A percentile compares a stretch with the other conserved stretches of the same genome.
Conservation (phyloP, 1,140 invertebrate genomes). For the Neodiprion lecontei region DNA sequence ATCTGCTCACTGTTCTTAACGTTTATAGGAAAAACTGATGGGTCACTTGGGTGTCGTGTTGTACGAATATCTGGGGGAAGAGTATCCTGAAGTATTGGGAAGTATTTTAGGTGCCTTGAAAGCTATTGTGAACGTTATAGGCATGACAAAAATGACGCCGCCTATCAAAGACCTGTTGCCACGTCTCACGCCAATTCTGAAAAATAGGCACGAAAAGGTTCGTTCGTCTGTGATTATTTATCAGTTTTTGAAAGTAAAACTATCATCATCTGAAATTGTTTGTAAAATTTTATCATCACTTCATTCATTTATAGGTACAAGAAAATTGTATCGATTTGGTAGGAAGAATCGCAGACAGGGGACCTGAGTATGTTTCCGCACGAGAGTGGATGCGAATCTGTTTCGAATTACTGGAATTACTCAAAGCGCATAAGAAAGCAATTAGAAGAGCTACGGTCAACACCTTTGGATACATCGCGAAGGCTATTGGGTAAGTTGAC, state of each 20-base stretch:
- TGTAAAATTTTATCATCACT: constrained; percentile 13
- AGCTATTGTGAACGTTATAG: constrained; percentile 99
- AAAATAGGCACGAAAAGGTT: constrained; percentile 80
- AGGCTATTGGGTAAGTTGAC: constrained; percentile 87
- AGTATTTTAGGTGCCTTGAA: constrained; percentile 98
- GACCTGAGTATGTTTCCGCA: constrained; percentile 98
- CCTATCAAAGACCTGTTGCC: constrained; percentile 99
- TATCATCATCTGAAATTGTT: constrained; percentile 16
- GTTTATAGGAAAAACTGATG: constrained; percentile 93
- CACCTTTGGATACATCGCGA: constrained; percentile 99
- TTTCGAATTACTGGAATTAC: constrained; percentile 96
- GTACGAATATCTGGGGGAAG: constrained; percentile 99
- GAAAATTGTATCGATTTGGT: constrained; percentile 99
- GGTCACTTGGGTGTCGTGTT: constrained; percentile 99
- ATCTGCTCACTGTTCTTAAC: constrained; percentile 28
- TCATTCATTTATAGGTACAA: constrained; percentile 88
- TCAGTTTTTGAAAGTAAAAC: constrained; percentile 13
- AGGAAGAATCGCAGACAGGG: constrained; percentile 97
- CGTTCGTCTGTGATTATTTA: constrained; percentile 13
- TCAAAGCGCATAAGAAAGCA: constrained; percentile 99
- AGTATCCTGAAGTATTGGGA: constrained; percentile 99
- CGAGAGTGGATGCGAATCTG: constrained; percentile 99
- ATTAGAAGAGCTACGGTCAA: constrained; percentile 98
- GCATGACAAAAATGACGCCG: constrained; percentile 99
- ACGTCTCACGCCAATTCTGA: constrained; percentile 96